These are phyloP conservation scores for Lymantria monacha DNA, from an alignment of 2,888 invertebrate species.

Conservation along the genomic window DNA sequence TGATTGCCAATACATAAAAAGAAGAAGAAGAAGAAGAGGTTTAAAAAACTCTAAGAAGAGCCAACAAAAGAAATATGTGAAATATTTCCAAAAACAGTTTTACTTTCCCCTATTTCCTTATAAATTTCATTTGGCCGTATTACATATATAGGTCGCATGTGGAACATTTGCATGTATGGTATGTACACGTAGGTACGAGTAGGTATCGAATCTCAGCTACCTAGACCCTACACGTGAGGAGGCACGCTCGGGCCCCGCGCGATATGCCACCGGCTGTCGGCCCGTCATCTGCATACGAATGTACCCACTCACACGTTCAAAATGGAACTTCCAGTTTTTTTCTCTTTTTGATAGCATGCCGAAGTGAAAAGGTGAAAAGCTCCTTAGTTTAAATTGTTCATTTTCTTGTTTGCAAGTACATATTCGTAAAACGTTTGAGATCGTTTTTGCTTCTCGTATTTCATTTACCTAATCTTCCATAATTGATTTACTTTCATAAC, in stretches of 20 bases:
- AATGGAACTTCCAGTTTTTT: conserved; percentile 13
- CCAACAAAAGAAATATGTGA: background rate
- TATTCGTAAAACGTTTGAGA: conserved; percentile 13
- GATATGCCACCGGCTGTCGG: conserved; percentile 14
- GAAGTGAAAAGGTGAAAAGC: conserved; percentile 15
- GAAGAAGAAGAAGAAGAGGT: too few relatives aligned
- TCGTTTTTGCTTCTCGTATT: background rate
- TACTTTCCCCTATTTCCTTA: conserved; percentile 6
- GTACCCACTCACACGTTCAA: conserved; percentile 18
- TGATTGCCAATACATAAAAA: too few relatives aligned
- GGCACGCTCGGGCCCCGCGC: conserved; percentile 12
- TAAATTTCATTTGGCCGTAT: conserved; percentile 23
- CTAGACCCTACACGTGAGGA: conserved; percentile 23
- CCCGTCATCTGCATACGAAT: conserved; percentile 36
- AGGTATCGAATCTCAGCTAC: conserved; percentile 21
- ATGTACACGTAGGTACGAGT: background rate
- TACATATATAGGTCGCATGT: conserved; percentile 17
- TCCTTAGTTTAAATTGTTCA: conserved; percentile 13
- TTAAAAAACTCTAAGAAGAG: too few relatives aligned
- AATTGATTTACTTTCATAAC: background rate
- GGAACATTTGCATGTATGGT: conserved; percentile 21
- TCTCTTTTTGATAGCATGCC: conserved; percentile 21
- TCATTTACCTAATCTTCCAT: background rate
- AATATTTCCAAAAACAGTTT: background rate
- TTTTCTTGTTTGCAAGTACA: conserved; percentile 14